phyloP scores from a whole-genome alignment of 2,113 vertebrate species.

The Canis aureus region DNA sequence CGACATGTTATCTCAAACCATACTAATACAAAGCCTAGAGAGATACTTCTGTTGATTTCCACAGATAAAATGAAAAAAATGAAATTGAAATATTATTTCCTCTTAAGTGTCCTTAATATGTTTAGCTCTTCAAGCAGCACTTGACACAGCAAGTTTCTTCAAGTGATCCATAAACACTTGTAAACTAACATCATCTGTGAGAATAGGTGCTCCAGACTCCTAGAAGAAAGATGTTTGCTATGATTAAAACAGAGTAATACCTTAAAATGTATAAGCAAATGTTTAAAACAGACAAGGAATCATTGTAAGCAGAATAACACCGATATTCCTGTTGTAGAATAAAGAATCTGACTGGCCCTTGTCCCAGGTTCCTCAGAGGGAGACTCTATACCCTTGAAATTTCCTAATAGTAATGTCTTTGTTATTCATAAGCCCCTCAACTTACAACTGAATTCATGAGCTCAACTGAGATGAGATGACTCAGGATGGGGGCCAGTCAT shows the following conservation, averaged over 20 bases:
- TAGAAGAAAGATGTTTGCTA: constrained; percentile 75
- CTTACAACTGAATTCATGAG: not conserved
- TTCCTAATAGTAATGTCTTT: not conserved
- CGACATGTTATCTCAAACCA: constrained; percentile 63
- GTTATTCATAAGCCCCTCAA: not conserved
- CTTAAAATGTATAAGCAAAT: not conserved
- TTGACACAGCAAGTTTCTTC: constrained; percentile 98
- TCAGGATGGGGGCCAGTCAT: not conserved
- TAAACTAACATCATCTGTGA: constrained; percentile 98
- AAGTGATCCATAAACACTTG: constrained; percentile 99
- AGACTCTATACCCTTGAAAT: not conserved
- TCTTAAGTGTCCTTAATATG: constrained; percentile 64
- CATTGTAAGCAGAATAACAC: constrained; percentile 37
- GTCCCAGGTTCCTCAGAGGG: not conserved
- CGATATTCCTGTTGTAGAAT: not conserved
- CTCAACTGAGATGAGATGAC: not conserved
- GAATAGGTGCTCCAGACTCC: constrained; percentile 98
- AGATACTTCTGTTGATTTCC: constrained; percentile 55
- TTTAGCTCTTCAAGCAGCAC: constrained; percentile 91
- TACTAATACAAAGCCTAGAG: constrained; percentile 48
- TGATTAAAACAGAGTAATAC: not conserved
- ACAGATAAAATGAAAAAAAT: constrained; percentile 69
- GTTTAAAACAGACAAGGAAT: constrained; percentile 26
- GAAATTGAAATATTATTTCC: constrained; percentile 75
- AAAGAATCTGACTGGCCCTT: not conserved